A percentile compares a stretch with the other conserved stretches of the same genome.
Conservation (phyloP, 2,888 invertebrate species). For the Philopedon plagiatum region DNA sequence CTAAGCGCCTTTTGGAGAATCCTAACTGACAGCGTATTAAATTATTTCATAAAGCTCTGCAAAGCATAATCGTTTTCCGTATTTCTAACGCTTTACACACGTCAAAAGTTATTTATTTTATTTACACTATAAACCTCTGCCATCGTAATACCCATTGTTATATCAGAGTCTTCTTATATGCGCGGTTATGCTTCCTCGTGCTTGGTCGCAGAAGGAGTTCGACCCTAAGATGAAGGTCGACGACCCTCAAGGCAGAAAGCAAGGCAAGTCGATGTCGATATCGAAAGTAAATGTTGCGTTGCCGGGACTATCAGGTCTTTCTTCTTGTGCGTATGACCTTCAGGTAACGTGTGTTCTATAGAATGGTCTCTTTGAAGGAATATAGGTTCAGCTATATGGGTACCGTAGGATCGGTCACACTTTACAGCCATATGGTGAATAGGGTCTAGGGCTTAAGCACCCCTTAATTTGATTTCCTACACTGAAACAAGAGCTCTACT, state of each 20-base stretch:
- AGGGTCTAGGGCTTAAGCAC: too few species aligned
- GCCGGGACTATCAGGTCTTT: constrained; percentile 27
- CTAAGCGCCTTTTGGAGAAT: neutral
- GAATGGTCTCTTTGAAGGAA: neutral
- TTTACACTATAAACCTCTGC: constrained; percentile 14
- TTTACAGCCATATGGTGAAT: too few species aligned
- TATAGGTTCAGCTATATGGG: too few species aligned
- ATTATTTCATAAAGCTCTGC: neutral
- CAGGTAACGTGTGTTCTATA: constrained; percentile 24
- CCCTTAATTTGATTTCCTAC: too few species aligned
- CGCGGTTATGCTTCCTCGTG: constrained; percentile 34
- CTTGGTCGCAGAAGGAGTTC: constrained; percentile 37
- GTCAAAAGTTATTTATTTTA: constrained; percentile 18
- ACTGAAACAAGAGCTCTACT: too few species aligned
- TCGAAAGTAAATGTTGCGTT: constrained; percentile 43
- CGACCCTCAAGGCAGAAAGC: constrained; percentile 30
- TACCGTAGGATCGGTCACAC: too few species aligned
- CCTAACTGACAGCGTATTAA: constrained; percentile 1
- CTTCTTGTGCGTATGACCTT: constrained; percentile 43
- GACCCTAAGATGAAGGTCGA: constrained; percentile 43
- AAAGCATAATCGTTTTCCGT: constrained; percentile 4
- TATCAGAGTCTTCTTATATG: constrained; percentile 28
- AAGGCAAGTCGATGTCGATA: constrained; percentile 36
- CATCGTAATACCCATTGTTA: constrained; percentile 32
- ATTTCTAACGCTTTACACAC: neutral